Evolutionary conservation across 2,888 invertebrate species (phyloP), one percentile per base, ranked within the genome.

Genomic region (Dexiosoma caninum): DNA sequence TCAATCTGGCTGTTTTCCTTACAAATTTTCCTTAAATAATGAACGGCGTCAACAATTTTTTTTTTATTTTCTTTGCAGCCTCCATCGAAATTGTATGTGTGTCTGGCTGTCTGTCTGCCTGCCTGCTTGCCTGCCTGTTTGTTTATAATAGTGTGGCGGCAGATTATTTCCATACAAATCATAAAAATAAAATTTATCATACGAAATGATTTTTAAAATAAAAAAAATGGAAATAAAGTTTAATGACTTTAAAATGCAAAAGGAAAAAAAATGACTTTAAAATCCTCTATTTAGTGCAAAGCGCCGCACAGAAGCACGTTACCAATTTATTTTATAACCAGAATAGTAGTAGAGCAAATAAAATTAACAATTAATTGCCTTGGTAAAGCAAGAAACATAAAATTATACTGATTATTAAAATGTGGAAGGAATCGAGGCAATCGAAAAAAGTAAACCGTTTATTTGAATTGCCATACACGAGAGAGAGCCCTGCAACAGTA

Each of bases 31-130:
- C 60, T 55, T 14, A 69, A 74, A 78, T 82, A 82, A 82, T 82
- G 67, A 78, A 76, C 81, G 78, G 81, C 81, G 81, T 82, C 81
- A 82, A 55, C 66, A 66, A 62, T 62, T 19, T 71, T 60, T 40
- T 77, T 23, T 55, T 14, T 16, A 8, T 35, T 35, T 14, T 23
- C 40, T 23, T 37, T 44, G 59, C 37, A 55, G 59, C 64, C n/a
- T 46, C 60, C 23, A 40, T 1, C 19, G 23, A 44, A 37, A 69
- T 75, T 51, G 60, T n/a, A n/a, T n/a, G n/a, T n/a, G n/a, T n/a
- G n/a, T 37, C 37, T n/a, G 16, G 60, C 30, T 59, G 16, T 53
- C 44, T 32, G 64, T 23, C 21, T 55, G 62, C 21, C 30, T n/a
- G 16, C 60, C 21, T 59, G 16, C 35, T 44, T 32, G 64, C n/a